Base-by-base conservation (phyloP, 2,797 vertebrate genomes). In the Odontamblyopus rebecca region DNA sequence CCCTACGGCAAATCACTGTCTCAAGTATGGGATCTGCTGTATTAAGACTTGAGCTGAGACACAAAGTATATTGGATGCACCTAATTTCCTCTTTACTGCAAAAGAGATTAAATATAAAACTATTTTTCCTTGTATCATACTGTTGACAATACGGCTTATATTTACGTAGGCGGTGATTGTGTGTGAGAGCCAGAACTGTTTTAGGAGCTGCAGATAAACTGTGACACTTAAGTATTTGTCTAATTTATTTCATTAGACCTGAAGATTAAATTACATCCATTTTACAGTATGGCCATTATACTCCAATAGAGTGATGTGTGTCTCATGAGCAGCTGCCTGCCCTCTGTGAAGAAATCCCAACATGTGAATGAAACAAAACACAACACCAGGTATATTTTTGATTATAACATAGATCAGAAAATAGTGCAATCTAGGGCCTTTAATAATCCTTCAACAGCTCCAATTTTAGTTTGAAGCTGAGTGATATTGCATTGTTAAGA, bases 281-380 rank as follows among this genome's bases (percentile, higher is more conserved):
- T 84, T 85, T 70, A 86, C 80, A 89, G 73, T 61, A 80, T 72
- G 76, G 72, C 73, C 74, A 82, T 88, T 89, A 83, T 83, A 44
- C 74, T 72, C 70, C 83, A 81, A 71, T 85, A 74, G 69, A 85
- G 84, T 90, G 89, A 91, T 90, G 89, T 91, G 85, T 85, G 30
- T 0, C 61, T 77, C 79, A 78, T 85, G 77, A 84, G 70, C 75
- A 69, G 76, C 77, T 71, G 74, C 8, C 23, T 70, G 32, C 61
- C 48, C 48, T 83, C 81, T 80, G 74, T 79, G 72, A 69, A 57
- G 70, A 79, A 77, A 84, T 80, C 50, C 77, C 73, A 70, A 38
- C 7, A 38, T 38, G 35, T 38, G 35, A 38, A 9, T 9, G 35
- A 38, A 38, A 38, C 35, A 38, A 38, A 38, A 38, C 35, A 38